Conservation (phyloP, 2,797 vertebrate species). For the Hemitrygon akajei region DNA sequence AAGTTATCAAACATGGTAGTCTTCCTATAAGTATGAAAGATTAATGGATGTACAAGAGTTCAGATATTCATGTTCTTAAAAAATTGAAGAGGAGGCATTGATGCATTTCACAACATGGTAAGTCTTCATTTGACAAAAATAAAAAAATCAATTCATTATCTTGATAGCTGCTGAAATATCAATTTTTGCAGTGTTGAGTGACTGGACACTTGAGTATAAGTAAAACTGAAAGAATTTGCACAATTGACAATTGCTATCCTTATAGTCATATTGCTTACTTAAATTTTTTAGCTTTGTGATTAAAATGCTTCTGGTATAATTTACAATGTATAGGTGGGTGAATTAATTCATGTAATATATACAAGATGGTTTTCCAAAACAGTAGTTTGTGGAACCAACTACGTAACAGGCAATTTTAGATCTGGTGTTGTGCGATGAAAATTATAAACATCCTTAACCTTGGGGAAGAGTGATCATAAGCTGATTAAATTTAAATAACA, state of each 20-base stretch:
- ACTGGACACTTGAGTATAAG: neutral
- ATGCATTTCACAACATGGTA: constrained; percentile 47
- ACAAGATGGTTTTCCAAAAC: no score
- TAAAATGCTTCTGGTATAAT: neutral
- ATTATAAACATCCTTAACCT: no score
- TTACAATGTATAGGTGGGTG: no score
- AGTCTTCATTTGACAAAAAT: constrained; percentile 46
- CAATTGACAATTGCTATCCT: neutral
- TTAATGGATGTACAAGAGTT: constrained; percentile 29
- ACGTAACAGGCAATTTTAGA: no score
- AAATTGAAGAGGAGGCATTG: constrained; percentile 45
- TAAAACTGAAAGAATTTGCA: neutral
- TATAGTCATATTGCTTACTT: neutral
- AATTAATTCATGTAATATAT: no score
- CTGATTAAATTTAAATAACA: no score
- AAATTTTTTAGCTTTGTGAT: neutral
- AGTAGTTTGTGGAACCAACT: no score
- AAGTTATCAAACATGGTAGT: neutral
- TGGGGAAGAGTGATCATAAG: no score
- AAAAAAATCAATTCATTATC: neutral
- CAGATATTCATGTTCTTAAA: constrained; percentile 39
- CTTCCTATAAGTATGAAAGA: neutral
- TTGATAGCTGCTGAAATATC: neutral
- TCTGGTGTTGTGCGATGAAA: no score
- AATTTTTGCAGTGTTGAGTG: neutral